phyloP scores from a whole-genome alignment of 2,888 invertebrate genomes.

The Dicyrtomina minuta region DNA sequence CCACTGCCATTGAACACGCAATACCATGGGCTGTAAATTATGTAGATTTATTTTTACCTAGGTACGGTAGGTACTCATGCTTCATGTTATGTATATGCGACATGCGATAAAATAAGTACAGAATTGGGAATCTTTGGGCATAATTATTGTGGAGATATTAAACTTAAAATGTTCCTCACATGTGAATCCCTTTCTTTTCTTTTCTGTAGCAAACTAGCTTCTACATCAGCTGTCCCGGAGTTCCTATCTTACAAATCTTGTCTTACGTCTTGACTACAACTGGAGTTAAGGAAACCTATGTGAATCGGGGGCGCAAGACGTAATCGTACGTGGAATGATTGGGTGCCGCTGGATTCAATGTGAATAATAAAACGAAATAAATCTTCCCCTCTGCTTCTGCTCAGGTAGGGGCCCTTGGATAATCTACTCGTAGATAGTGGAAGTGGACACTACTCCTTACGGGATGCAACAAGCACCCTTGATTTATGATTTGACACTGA shows the following conservation, averaged over 20 bases:
- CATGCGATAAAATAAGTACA: too few relatives aligned
- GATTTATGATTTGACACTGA: conserved; percentile 36
- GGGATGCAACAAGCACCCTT: conserved; percentile 23
- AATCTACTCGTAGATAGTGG: conserved; percentile 17
- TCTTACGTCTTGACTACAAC: not conserved
- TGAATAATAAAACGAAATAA: conserved; percentile 30
- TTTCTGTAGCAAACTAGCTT: not conserved
- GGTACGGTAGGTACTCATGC: too few relatives aligned
- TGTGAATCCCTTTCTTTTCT: too few relatives aligned
- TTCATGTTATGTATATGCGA: too few relatives aligned
- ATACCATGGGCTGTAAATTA: too few relatives aligned
- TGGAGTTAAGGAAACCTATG: not conserved
- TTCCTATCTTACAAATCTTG: conserved; percentile 6
- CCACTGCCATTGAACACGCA: too few relatives aligned
- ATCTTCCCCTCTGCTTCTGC: conserved; percentile 33
- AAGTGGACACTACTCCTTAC: conserved; percentile 27
- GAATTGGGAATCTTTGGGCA: too few relatives aligned
- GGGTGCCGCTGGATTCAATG: conserved; percentile 28
- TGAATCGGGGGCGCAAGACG: conserved; percentile 10
- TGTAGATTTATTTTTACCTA: too few relatives aligned
- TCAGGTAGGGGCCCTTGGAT: conserved; percentile 28
- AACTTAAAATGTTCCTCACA: too few relatives aligned
- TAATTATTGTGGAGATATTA: too few relatives aligned
- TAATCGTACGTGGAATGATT: conserved; percentile 22
- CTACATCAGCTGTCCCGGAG: not conserved